Conservation (phyloP, 35 echinoderm and acorn worm genomes). For the Holothuria glaberrima region DNA sequence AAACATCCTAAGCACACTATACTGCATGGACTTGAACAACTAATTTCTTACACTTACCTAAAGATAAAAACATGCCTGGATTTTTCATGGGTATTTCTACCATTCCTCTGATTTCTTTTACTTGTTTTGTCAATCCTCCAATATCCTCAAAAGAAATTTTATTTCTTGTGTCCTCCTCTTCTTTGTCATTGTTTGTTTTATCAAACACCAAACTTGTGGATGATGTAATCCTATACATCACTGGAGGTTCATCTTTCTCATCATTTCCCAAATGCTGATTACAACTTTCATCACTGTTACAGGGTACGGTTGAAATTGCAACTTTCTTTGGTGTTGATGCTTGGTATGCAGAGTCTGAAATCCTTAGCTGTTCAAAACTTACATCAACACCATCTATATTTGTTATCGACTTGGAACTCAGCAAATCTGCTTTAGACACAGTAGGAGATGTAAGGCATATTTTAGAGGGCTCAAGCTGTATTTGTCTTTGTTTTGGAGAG, state of each 20-base stretch:
- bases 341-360: neutral
- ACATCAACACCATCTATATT: slow-evolving; percentile 18
- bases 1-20: too few relatives aligned
- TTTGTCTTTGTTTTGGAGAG: too few relatives aligned
- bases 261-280: neutral
- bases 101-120: slow-evolving; percentile 79
- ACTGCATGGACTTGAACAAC: too few relatives aligned
- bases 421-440: neutral
- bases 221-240: slow-evolving; percentile 59
- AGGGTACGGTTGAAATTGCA: neutral
- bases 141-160: slow-evolving; percentile 83
- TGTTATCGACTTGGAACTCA: neutral
- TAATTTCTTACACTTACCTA: slow-evolving; percentile 68
- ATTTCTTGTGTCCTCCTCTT: neutral
- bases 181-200: neutral
- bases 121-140: slow-evolving; percentile 82
- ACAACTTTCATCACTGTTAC: neutral
- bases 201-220: slow-evolving; percentile 35
- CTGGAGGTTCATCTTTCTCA: slow-evolving; percentile 19
- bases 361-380: slow-evolving; percentile 50
- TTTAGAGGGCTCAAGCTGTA: neutral
- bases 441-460: neutral
- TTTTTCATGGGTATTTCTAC: slow-evolving; percentile 83
- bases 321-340: slow-evolving; percentile 49
- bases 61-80: slow-evolving; percentile 76